Evolutionary conservation across 1,140 invertebrate genomes (phyloP).

Genomic region (Drosophila orena): DNA sequence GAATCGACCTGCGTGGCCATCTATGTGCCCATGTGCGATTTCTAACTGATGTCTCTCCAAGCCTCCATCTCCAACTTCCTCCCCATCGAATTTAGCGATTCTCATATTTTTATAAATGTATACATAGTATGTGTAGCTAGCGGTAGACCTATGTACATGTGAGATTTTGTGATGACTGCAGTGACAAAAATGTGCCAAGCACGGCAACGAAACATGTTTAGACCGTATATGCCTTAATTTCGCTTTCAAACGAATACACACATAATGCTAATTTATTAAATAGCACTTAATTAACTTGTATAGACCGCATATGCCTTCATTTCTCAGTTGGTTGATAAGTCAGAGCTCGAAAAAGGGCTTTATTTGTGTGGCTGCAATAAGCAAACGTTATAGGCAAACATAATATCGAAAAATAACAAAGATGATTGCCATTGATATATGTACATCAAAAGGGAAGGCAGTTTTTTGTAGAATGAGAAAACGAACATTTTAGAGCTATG

Average conservation of each 20-base stretch:
- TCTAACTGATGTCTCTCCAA: conserved; percentile 54
- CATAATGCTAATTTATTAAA: not conserved
- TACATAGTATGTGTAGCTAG: conserved; percentile 20
- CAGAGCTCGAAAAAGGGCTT: not conserved
- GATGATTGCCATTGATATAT: too few species aligned
- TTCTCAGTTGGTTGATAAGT: conserved; percentile 1
- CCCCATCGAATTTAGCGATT: conserved; percentile 41
- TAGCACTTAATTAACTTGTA: not conserved
- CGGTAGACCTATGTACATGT: conserved; percentile 10
- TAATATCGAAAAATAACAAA: too few species aligned
- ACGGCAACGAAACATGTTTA: conserved; percentile 21
- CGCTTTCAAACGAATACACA: conserved; percentile 3
- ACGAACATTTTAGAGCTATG: too few species aligned
- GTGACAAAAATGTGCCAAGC: conserved; percentile 44
- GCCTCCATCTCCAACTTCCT: not conserved
- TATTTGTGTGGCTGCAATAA: too few species aligned
- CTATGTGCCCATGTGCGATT: conserved; percentile 86
- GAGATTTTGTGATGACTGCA: conserved; percentile 39
- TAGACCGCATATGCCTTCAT: conserved; percentile 16
- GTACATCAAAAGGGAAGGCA: too few species aligned
- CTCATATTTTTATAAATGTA: conserved; percentile 18
- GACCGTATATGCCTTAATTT: conserved; percentile 14
- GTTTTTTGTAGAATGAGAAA: too few species aligned
- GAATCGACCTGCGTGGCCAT: conserved; percentile 89
- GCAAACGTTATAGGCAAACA: too few species aligned